These are phyloP conservation scores for Barbus barbus DNA, from an alignment of 2,113 vertebrate genomes.

Conservation along the genomic window DNA sequence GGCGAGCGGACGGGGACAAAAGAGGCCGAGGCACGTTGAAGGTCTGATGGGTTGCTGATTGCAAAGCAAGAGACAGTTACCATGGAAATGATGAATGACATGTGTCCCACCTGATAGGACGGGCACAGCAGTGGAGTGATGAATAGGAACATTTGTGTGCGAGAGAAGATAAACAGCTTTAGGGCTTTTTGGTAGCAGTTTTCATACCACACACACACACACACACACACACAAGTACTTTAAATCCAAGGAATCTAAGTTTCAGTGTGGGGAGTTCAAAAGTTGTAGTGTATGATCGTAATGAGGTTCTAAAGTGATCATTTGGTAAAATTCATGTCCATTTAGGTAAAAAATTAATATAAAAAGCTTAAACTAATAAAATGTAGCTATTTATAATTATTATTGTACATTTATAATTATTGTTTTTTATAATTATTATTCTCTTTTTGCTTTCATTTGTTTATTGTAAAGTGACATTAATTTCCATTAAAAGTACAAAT, in stretches of 20 bases:
- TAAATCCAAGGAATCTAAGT: neutral
- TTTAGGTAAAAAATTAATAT: neutral
- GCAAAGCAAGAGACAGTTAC: slow-evolving; percentile 74
- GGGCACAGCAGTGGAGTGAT: slow-evolving; percentile 54
- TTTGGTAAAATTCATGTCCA: neutral
- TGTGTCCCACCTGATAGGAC: slow-evolving; percentile 57
- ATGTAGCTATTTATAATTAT: too few relatives aligned
- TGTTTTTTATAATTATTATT: too few relatives aligned
- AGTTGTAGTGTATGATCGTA: neutral
- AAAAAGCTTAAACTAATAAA: too few relatives aligned
- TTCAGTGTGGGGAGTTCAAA: neutral
- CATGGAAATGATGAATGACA: slow-evolving; percentile 82
- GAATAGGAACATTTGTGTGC: slow-evolving; percentile 52
- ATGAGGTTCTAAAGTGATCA: neutral
- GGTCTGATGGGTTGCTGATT: slow-evolving; percentile 82
- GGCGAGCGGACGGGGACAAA: slow-evolving; percentile 83
- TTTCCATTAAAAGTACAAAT: neutral
- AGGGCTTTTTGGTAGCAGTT: slow-evolving; percentile 40
- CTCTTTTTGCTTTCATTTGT: neutral
- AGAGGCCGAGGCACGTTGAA: slow-evolving; percentile 71
- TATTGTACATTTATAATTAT: too few relatives aligned
- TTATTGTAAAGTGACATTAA: neutral
- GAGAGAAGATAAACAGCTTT: slow-evolving; percentile 54
- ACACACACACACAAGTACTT: neutral
- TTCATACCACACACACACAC: slow-evolving; percentile 8